These are phyloP conservation scores for Oreochromis spilurus DNA, from an alignment of 2,113 vertebrate species.

Conservation along the genomic window DNA sequence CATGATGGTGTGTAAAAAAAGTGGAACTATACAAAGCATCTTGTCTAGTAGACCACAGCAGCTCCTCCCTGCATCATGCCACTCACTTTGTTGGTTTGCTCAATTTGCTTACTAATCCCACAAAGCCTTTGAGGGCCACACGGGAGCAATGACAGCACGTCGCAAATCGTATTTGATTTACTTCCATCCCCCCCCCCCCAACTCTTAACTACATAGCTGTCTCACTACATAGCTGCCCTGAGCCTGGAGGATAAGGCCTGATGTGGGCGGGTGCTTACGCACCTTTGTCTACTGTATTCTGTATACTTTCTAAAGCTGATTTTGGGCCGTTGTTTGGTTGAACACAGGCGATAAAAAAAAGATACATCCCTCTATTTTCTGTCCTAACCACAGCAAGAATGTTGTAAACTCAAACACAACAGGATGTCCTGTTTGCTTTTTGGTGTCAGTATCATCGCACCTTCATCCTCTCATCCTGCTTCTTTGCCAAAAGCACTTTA, in stretches of 20 bases:
- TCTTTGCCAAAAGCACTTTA: not conserved
- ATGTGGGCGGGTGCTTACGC: not conserved
- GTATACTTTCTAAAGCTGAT: slow-evolving; percentile 15
- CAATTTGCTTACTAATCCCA: slow-evolving; percentile 56
- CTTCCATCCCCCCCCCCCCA: not conserved
- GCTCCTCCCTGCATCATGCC: slow-evolving; percentile 51
- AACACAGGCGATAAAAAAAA: not conserved
- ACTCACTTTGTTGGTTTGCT: slow-evolving; percentile 58
- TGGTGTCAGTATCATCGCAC: slow-evolving; percentile 17
- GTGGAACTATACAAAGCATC: slow-evolving; percentile 35
- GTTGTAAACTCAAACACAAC: slow-evolving; percentile 19
- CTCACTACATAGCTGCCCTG: not conserved
- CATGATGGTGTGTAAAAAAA: slow-evolving; percentile 10
- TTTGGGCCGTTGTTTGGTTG: slow-evolving; percentile 11
- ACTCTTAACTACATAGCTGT: not conserved
- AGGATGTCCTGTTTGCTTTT: slow-evolving; percentile 48
- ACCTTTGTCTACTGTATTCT: slow-evolving; percentile 3
- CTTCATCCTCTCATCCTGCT: not conserved
- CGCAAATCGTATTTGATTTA: slow-evolving; percentile 41
- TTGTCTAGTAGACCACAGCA: slow-evolving; percentile 53
- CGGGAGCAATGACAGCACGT: slow-evolving; percentile 38
- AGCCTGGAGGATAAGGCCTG: not conserved
- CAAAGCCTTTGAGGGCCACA: slow-evolving; percentile 54
- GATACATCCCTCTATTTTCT: slow-evolving; percentile 19
- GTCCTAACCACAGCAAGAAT: slow-evolving; percentile 2